A percentile compares a stretch with the other conserved stretches of the same genome.
These are phyloP conservation scores for Diadophis punctatus DNA, from an alignment of 2,113 vertebrate genomes.

Conservation along the genomic window DNA sequence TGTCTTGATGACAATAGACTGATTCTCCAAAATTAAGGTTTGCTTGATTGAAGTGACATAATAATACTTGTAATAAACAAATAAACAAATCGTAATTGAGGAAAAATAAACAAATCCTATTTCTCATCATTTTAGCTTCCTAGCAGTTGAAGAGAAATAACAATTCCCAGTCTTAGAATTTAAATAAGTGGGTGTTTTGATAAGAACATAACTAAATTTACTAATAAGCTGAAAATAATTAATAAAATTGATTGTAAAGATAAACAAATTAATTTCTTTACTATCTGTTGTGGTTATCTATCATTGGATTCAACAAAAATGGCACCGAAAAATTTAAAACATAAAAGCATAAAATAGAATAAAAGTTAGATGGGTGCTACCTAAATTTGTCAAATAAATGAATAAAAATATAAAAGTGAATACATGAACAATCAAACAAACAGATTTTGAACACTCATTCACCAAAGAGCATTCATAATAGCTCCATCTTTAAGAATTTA, in stretches of 20 bases:
- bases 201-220: neutral
- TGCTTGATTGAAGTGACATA: neutral
- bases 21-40: neutral
- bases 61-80: neutral
- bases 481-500: neutral
- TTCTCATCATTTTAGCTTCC: neutral
- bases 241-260: neutral
- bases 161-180: neutral
- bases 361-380: neutral
- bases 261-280: neutral
- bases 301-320: neutral
- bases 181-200: neutral
- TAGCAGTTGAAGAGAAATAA: neutral
- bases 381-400: neutral
- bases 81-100: neutral
- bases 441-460: neutral
- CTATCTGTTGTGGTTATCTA: neutral
- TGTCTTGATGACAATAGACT: neutral
- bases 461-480: neutral
- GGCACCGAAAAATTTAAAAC: neutral
- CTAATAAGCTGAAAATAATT: neutral
- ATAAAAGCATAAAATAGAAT: neutral
- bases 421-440: neutral
- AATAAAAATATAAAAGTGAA: neutral
- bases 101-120: neutral